Conservation (phyloP, 2,888 invertebrate genomes). For the Melanophora roralis region DNA sequence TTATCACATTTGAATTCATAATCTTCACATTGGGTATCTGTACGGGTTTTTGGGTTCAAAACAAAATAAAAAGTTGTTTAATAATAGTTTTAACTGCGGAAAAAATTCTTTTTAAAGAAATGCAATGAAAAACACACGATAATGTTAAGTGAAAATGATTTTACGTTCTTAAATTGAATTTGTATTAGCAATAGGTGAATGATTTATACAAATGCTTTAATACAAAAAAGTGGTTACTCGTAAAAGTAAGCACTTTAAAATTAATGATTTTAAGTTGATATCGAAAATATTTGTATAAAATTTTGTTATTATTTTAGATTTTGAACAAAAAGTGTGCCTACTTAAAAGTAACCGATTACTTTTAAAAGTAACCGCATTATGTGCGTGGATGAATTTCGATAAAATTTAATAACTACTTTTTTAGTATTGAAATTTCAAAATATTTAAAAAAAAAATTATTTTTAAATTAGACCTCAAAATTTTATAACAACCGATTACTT, state of each 20-base stretch:
- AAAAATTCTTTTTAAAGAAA: neutral
- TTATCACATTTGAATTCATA: slow-evolving; percentile 82
- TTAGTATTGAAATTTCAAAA: neutral
- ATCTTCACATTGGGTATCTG: slow-evolving; percentile 64
- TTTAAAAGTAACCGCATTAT: neutral
- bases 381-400: too few relatives aligned
- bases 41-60: slow-evolving; percentile 61
- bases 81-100: slow-evolving; percentile 14
- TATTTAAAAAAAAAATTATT: neutral
- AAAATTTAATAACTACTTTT: too few relatives aligned
- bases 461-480: neutral
- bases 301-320: neutral
- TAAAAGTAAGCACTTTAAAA: slow-evolving; percentile 6
- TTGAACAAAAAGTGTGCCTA: too few relatives aligned
- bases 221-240: slow-evolving; percentile 11
- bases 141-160: slow-evolving; percentile 44
- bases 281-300: neutral
- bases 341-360: neutral
- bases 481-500: neutral
- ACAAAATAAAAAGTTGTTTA: slow-evolving; percentile 30
- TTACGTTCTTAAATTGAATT: slow-evolving; percentile 18
- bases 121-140: slow-evolving; percentile 19
- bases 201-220: slow-evolving; percentile 21
- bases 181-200: slow-evolving; percentile 51
- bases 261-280: neutral